Conservation (phyloP, 2,113 vertebrate genomes). For the Lathamus discolor region DNA sequence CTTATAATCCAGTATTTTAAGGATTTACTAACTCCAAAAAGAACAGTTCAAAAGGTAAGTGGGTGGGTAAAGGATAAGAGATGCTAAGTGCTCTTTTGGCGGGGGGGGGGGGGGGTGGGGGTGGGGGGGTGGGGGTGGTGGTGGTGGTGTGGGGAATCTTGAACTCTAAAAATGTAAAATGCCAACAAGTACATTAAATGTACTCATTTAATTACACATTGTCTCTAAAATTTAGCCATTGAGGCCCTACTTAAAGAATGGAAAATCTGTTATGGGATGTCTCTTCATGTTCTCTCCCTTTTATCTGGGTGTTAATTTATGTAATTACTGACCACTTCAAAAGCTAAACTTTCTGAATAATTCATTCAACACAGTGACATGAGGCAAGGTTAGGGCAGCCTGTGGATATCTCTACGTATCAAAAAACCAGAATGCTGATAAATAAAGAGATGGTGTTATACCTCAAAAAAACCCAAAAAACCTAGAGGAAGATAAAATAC, state of each 20-base stretch:
- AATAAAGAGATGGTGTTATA: neutral
- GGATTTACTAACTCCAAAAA: neutral
- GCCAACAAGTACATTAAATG: neutral
- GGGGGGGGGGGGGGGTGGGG: neutral
- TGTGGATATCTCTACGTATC: slow-evolving; percentile 7
- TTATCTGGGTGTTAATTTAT: neutral
- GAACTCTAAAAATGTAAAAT: slow-evolving; percentile 27
- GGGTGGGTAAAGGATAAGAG: neutral
- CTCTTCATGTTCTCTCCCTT: neutral
- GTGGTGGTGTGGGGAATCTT: neutral
- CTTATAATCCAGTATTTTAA: neutral
- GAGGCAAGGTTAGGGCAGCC: neutral
- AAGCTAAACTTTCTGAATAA: slow-evolving; percentile 55
- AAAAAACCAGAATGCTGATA: neutral
- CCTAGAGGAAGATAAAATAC: neutral
- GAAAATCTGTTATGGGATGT: neutral
- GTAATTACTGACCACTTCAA: slow-evolving; percentile 54
- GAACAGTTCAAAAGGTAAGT: neutral
- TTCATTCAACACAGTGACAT: neutral
- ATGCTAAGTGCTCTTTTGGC: neutral
- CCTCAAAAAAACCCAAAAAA: neutral
- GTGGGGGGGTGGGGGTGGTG: too few species aligned
- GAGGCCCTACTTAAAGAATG: neutral
- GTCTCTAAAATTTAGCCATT: neutral
- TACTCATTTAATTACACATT: neutral